Percentiles rank a stretch among this genome's conserved stretches.
phyloP scores from a whole-genome alignment of 92 coral and sea anemone genomes.

The Pocillopora grandis region DNA sequence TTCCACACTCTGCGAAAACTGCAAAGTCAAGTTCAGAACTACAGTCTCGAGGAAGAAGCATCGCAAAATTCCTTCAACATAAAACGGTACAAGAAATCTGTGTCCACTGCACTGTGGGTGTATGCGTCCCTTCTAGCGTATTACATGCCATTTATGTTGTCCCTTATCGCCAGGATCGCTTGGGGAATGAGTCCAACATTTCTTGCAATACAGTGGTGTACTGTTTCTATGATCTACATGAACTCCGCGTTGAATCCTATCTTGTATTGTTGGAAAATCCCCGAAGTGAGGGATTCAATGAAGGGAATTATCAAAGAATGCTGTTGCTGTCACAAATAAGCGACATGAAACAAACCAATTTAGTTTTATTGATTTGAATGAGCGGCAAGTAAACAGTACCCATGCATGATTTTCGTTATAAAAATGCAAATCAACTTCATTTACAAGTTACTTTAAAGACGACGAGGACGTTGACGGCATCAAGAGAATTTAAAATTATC shows the following conservation, averaged over 20 bases:
- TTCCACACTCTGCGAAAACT: slow-evolving; percentile 6
- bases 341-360: too few relatives aligned
- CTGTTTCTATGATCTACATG: slow-evolving; percentile 14
- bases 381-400: too few relatives aligned
- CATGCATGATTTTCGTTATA: too few relatives aligned
- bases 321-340: not conserved
- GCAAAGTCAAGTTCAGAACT: slow-evolving; percentile 25
- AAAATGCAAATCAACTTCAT: too few relatives aligned
- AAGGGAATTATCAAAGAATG: not conserved
- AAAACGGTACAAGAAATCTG: not conserved
- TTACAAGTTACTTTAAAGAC: too few relatives aligned
- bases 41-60: not conserved
- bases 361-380: too few relatives aligned
- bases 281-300: slow-evolving; percentile 2
- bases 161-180: too few relatives aligned
- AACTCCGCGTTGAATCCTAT: slow-evolving; percentile 17
- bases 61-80: not conserved
- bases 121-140: slow-evolving; percentile 8
- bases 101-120: slow-evolving; percentile 31
- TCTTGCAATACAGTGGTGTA: not conserved
- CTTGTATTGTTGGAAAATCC: slow-evolving; percentile 27
- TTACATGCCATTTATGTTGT: slow-evolving; percentile 18
- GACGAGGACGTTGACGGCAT: too few relatives aligned
- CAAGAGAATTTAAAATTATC: too few relatives aligned
- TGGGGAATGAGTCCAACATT: too few relatives aligned